Conservation (phyloP, 2,113 vertebrate genomes). For the Cercocebus atys region DNA sequence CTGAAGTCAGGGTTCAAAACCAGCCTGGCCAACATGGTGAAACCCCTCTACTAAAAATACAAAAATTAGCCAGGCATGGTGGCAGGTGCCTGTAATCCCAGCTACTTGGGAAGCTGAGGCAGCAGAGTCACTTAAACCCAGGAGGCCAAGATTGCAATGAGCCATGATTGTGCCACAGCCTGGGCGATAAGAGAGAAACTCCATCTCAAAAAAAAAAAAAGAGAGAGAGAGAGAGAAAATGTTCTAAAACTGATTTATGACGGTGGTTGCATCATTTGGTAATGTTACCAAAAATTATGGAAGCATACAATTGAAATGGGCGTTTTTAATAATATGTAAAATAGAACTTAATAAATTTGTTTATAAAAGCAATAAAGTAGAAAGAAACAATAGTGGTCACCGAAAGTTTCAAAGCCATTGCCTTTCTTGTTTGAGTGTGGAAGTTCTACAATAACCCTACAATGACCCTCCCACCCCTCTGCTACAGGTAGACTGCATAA, state of each 20-base stretch:
- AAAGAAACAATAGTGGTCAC: background rate
- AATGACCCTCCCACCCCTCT: too few relatives aligned
- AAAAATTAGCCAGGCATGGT: too few relatives aligned
- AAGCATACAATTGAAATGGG: background rate
- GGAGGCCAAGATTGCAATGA: too few relatives aligned
- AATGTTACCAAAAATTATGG: background rate
- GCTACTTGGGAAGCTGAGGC: too few relatives aligned
- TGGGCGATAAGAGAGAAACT: too few relatives aligned
- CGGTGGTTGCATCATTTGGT: background rate
- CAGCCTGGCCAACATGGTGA: too few relatives aligned
- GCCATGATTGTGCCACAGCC: too few relatives aligned
- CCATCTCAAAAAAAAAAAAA: too few relatives aligned
- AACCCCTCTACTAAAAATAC: too few relatives aligned
- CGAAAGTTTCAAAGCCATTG: background rate
- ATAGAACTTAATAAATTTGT: background rate
- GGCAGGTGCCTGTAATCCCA: too few relatives aligned
- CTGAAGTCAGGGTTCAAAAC: too few relatives aligned
- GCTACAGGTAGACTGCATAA: background rate
- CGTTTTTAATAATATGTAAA: background rate
- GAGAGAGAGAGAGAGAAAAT: background rate
- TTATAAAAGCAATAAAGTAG: background rate
- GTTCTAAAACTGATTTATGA: background rate
- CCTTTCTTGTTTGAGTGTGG: background rate
- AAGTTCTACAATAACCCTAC: rapidly evolving
- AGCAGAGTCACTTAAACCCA: too few relatives aligned